These are phyloP conservation scores for Pterophyllum scalare DNA, from an alignment of 2,113 vertebrate species.

Conservation along the genomic window DNA sequence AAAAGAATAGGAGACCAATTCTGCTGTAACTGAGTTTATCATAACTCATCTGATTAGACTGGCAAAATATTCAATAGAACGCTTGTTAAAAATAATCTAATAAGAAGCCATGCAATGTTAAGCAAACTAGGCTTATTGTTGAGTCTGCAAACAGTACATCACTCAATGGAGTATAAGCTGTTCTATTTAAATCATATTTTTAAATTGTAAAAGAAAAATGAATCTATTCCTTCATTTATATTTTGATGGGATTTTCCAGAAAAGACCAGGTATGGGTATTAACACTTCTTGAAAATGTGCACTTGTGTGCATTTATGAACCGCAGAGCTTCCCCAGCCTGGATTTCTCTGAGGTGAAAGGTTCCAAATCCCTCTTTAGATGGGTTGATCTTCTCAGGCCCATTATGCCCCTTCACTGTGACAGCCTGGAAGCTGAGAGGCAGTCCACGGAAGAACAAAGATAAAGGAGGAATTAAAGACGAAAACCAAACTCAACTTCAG, in stretches of 20 bases:
- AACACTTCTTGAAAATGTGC: conserved; percentile 67
- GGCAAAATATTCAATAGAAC: conserved; percentile 76
- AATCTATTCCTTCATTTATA: conserved; percentile 45
- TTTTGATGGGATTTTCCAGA: conserved; percentile 66
- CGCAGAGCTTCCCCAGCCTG: conserved; percentile 58
- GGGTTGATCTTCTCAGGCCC: conserved; percentile 81
- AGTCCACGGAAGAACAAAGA: conserved; percentile 69
- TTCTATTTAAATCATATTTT: conserved; percentile 55
- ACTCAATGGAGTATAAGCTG: background rate
- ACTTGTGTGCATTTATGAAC: conserved; percentile 72
- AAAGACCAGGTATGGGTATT: conserved; percentile 63
- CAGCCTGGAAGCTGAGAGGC: conserved; percentile 73
- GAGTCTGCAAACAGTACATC: conserved; percentile 38
- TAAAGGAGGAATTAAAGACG: conserved; percentile 75
- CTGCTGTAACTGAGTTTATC: conserved; percentile 76
- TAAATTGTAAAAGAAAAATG: conserved; percentile 49
- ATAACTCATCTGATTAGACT: conserved; percentile 74
- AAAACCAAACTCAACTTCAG: conserved; percentile 76
- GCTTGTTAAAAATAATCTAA: conserved; percentile 75
- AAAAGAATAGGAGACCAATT: conserved; percentile 83
- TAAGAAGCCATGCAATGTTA: conserved; percentile 57
- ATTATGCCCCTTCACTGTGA: conserved; percentile 79
- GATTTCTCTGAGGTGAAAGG: conserved; percentile 79
- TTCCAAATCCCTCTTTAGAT: conserved; percentile 83
- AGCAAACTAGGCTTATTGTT: conserved; percentile 48